Evolutionary conservation across 30 jellyfish, hydroid and myxozoan genomes (phyloP), one percentile per base, ranked within the genome.

Genomic region (Hydra vulgaris): DNA sequence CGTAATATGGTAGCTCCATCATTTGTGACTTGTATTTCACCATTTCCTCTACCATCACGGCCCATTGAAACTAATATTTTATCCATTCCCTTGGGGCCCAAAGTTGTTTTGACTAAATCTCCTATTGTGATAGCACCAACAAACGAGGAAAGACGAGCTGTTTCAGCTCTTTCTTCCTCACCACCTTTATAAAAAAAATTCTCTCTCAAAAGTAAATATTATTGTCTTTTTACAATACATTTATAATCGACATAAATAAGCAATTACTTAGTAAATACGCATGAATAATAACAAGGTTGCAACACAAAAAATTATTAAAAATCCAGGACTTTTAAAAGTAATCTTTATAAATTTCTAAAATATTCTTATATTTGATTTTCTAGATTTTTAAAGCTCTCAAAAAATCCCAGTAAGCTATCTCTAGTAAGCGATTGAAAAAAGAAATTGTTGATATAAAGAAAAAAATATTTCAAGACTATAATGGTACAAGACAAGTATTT

Each of bases 81-180:
- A 67, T 89, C 97, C 98, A 91, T 91, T 75, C 98, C 98, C 74
- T 91, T 91, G 21, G 98, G 98, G 23, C 98, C 98, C 19, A 92
- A 92, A 0, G 98, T 92, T 25, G 98, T 83, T 81, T 92, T 92
- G 67, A 92, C 92, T 54, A 92, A 82, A 78, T 92, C 98, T 19
- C 98, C 98, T 66, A 92, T 87, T 23, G 98, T 95, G 70, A 92
- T 86, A 69, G 98, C 98, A 20, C 98, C 98, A 66, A 92, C 95
- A 76, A 92, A 92, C 23, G 97, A 89, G 18, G 97, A 84, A 91
- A 92, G 77, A 26, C 99, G 88, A 16, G 99, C 99, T 52, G 95
- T 84, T 66, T 93, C 99, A 66, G 95, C 92, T 66, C 89, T 87
- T 77, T 93, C 99, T 78, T 93, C 96, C 26, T 87, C 96, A 25